Percentiles rank a stretch among this genome's conserved stretches.
Conservation (phyloP, 2,888 invertebrate species). For the Sesia bembeciformis region DNA sequence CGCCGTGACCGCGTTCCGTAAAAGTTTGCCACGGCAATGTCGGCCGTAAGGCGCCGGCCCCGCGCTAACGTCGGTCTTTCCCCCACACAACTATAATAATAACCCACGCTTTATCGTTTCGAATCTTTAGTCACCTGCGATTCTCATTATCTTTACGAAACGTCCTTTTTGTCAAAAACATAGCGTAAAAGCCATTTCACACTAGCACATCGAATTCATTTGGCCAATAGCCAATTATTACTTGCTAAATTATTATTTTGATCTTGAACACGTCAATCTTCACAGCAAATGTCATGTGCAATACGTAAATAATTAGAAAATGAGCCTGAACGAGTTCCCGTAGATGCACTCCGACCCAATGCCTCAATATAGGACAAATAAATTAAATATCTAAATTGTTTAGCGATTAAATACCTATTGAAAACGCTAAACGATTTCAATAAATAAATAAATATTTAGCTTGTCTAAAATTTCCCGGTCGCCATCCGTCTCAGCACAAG, state of each 20-base stretch:
- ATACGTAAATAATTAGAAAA: neutral
- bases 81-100: constrained; percentile 42
- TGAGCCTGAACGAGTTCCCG: neutral
- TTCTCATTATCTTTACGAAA: constrained; percentile 41
- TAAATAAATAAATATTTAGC: too few relatives aligned
- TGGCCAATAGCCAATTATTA: constrained; percentile 49
- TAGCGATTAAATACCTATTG: too few relatives aligned
- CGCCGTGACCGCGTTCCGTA: constrained; percentile 60
- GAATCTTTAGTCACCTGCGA: constrained; percentile 61
- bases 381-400: too few relatives aligned
- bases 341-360: too few relatives aligned
- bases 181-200: constrained; percentile 17
- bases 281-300: neutral
- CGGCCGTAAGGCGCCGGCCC: constrained; percentile 51
- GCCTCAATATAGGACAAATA: too few relatives aligned
- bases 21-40: constrained; percentile 50
- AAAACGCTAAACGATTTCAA: too few relatives aligned
- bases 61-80: constrained; percentile 37
- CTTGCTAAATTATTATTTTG: constrained; percentile 23
- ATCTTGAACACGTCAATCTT: constrained; percentile 23
- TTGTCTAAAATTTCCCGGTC: too few relatives aligned
- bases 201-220: constrained; percentile 12
- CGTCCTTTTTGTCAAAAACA: constrained; percentile 28
- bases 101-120: constrained; percentile 65
- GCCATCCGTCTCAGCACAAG: too few relatives aligned